Evolutionary conservation across 1,140 invertebrate genomes (phyloP), one percentile per base, ranked within the genome.

Genomic region (Ganaspis sp.): DNA sequence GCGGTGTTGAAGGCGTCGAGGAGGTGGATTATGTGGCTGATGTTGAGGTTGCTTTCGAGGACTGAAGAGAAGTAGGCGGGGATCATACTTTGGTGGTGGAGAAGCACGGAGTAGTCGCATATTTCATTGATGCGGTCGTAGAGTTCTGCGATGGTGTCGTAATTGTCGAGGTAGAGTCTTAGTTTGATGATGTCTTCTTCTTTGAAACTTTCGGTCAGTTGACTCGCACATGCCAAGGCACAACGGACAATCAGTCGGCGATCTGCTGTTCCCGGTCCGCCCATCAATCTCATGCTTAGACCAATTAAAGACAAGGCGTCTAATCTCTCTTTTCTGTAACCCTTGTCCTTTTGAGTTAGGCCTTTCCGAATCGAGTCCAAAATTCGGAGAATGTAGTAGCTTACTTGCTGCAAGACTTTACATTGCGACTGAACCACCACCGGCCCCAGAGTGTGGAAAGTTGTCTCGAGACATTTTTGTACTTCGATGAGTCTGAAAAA

Each of bases 391-490:
- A 93, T 91, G 49, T 92, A 92, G 81, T 94, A 93, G 69, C 92
- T 89, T 3, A 94, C 84, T 82, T 93, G 92, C 74, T 95, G 94
- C 9, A 94, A 78, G 3, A 94, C 92, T 73, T 94, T 92, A 73
- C 92, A 92, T 58, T 91, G 90, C 0, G 90, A 86, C 34, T 89
- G 86, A 34, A 90, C 89, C 21, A 91, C 75, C 3, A 87, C 78
- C 2, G 87, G 82, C 0, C 88, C 88, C 0, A 89, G 37, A 8
- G 75, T 89, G 4, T 92, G 92, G 69, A 95, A 93, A 11, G 88
- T 93, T 76, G 93, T 93, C 87, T 95, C 93, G 81, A 98, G 93
- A 15, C 94, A 93, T 91, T 97, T 97, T 9, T 98, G 90, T 11
- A 97, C 90, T 89, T 98, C 96, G 38, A 97, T 92, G 11, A 98